Evolutionary conservation across 35 echinoderm and acorn worm species (phyloP), one percentile per base, ranked within the genome.

Genomic region (Holothuria glaberrima): DNA sequence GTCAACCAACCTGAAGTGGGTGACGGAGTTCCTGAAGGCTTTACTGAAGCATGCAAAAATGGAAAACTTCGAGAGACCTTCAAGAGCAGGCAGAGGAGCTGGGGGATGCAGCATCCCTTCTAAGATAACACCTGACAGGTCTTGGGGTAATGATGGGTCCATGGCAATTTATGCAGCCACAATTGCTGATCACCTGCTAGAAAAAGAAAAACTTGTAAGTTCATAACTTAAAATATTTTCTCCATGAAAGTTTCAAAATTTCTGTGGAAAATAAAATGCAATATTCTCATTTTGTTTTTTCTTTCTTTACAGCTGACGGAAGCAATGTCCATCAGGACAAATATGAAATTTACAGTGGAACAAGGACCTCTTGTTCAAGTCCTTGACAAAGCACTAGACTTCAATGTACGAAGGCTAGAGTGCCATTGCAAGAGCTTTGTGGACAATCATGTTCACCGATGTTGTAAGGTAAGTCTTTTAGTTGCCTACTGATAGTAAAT

Each of bases 31-130:
- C 25, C 66, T 4, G 66, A 69, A 16, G 66, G 66, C 66, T 69
- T 12, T 69, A 69, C 66, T 30, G 66, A 69, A 0, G 66, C 31
- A 33, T 69, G 66, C 66, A 69, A 69, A 22, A 33, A 16, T 69
- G 66, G 66, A 29, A 65, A 69, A 69, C 25, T 24, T 69, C 66
- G 12, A 69, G 6, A 29, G 25, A 69, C 12, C 66, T 69, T 33
- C 2, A 69, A 16, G 66, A 69, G 17, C 66, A 69, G 66, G 12
- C 66, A 69, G 66, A 69, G 9, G n/a, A 69, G 66, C 66, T 69
- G 66, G 66, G 31, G 66, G 66, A 69, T 69, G 66, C 66, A 69
- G 66, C 66, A 69, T n/a, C n/a, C n/a, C 66, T 69, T 69, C 66
- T 69, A 6, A 69, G 66, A n/a, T 20, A 69, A 69, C 66, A 69